Evolutionary conservation across 2,113 vertebrate genomes (phyloP), one percentile per base, ranked within the genome.

Genomic region (Eretmochelys imbricata): DNA sequence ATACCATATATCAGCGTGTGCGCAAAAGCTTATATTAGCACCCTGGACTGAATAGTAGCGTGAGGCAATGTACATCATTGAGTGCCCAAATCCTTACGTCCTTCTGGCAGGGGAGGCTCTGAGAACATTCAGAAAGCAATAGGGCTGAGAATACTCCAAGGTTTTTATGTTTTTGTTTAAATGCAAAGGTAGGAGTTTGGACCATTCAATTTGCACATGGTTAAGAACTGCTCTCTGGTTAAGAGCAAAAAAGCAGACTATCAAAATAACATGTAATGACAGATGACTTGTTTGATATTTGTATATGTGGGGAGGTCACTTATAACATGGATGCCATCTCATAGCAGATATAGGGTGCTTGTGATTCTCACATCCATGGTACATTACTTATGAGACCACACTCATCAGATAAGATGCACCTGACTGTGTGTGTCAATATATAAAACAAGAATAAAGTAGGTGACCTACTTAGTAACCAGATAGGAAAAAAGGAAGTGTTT

Each of bases 51-150:
- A 19, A 17, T 10, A 24, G 65, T 46, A 62, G 24, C 8, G 38
- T 12, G 29, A 51, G 7, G 25, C 19, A 14, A 3, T 1, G 10
- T 0, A 4, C 2, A 11, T 11, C 24, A 19, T 1, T 6, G 57
- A 59, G n/a, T 46, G 13, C 46, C 1, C 3, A 57, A 65, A 69
- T 69, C 65, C 65, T 35, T 35, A 72, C 8, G 8, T 38, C 65
- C n/a, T 72, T 72, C 50, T 27, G 20, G 27, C 24, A 25, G 51
- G 50, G 42, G 27, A 87, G 69, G 35, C 53, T 76, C 48, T 16
- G 35, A 65, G 62, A 85, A 50, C 25, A 1, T 24, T 8, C 38
- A 57, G 38, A 46, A 57, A 57, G 4, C 49, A 49, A 54, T 2
- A 54, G 35, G 24, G 8, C 22, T 46, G 65, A 46, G 22, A 76